These are phyloP conservation scores for Labeo catla DNA, from an alignment of 2,113 vertebrate genomes.

Conservation along the genomic window DNA sequence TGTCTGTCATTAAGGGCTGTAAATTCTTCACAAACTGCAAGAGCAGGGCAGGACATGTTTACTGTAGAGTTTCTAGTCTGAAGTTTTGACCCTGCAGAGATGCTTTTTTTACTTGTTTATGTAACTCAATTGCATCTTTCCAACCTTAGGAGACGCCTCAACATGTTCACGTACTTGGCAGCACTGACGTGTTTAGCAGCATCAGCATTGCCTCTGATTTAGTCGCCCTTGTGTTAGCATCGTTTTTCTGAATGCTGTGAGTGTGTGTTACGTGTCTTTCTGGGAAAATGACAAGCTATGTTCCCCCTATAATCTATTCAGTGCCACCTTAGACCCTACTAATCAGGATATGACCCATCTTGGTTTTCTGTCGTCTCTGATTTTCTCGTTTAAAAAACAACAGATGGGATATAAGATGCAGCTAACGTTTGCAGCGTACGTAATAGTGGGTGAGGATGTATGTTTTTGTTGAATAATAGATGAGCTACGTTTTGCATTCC, in stretches of 20 bases:
- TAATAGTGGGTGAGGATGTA: not conserved
- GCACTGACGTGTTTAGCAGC: not conserved
- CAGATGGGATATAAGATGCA: not conserved
- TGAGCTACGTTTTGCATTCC: not conserved
- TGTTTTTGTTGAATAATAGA: not conserved
- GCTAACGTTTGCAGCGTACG: not conserved
- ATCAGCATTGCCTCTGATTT: not conserved
- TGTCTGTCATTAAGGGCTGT: slow-evolving; percentile 22
- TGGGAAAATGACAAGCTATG: slow-evolving; percentile 1
- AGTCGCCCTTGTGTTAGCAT: not conserved
- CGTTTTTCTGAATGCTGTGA: not conserved
- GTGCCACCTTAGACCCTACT: slow-evolving; percentile 3
- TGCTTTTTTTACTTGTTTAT: not conserved
- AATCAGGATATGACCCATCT: slow-evolving; percentile 25
- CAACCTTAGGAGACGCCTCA: not conserved
- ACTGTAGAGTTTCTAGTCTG: slow-evolving; percentile 10
- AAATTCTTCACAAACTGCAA: slow-evolving; percentile 13
- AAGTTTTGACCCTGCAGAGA: slow-evolving; percentile 2
- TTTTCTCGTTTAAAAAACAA: slow-evolving; percentile 6
- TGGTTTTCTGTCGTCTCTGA: not conserved
- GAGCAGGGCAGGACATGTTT: slow-evolving; percentile 38
- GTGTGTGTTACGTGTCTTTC: not conserved
- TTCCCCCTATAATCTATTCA: slow-evolving; percentile 13
- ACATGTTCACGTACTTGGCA: not conserved
- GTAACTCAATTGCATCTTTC: not conserved